Conservation (phyloP, 2,797 vertebrate species). For the Aratinga solstitialis region DNA sequence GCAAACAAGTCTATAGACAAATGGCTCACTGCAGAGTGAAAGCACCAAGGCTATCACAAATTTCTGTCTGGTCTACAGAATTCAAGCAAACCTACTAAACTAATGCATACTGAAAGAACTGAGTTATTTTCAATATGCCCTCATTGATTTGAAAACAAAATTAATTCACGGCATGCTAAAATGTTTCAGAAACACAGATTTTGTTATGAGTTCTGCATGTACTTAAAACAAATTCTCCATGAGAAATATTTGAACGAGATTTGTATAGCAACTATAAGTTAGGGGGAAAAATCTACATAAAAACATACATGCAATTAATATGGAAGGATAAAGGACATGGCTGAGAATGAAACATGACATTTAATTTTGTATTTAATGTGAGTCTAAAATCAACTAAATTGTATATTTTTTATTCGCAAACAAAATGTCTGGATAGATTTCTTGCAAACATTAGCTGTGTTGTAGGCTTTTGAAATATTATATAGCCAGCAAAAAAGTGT, state of each 20-base stretch:
- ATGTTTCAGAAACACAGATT: not conserved
- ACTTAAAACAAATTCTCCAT: not conserved
- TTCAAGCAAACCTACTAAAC: not conserved
- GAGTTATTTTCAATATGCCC: not conserved
- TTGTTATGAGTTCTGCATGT: not conserved
- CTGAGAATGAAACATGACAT: not conserved
- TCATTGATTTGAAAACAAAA: not conserved
- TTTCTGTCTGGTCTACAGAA: not conserved
- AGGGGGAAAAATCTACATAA: not conserved
- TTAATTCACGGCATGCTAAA: not conserved
- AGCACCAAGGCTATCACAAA: not conserved
- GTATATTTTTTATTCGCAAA: not conserved
- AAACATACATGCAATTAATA: not conserved
- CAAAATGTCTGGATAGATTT: not conserved
- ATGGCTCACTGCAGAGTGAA: not conserved
- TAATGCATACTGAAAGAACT: not conserved
- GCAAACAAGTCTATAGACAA: not conserved
- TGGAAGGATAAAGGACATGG: not conserved
- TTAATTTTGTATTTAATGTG: not conserved
- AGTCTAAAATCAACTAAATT: not conserved
- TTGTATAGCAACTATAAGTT: not conserved
- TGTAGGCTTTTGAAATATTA: not conserved
- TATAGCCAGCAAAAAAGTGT: not conserved
- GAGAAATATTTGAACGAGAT: not conserved
- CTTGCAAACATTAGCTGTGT: not conserved